phyloP scores from a whole-genome alignment of 2,113 vertebrate genomes.

The Strix uralensis region DNA sequence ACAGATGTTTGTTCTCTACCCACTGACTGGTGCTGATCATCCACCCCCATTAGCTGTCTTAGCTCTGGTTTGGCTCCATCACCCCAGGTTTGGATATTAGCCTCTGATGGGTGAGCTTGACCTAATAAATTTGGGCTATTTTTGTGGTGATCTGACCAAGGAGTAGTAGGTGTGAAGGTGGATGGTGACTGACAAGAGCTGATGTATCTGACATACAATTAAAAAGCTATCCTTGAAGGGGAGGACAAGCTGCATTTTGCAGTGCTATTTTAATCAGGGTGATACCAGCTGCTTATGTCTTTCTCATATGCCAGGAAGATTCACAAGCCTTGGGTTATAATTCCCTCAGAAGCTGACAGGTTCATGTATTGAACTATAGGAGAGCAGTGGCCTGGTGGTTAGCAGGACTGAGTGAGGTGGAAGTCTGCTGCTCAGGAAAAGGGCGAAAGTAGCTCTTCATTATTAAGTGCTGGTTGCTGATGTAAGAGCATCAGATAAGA shows the following conservation, averaged over 20 bases:
- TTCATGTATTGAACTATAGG: not conserved
- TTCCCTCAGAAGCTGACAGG: not conserved
- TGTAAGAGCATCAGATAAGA: not conserved
- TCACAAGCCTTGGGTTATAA: not conserved
- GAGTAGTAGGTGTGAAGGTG: not conserved
- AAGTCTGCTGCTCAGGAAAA: not conserved
- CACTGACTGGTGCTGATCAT: not conserved
- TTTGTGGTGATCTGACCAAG: not conserved
- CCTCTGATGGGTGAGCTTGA: not conserved
- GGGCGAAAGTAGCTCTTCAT: not conserved
- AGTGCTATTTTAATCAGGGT: not conserved
- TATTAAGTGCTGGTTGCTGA: not conserved
- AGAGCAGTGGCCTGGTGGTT: not conserved
- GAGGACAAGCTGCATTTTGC: not conserved
- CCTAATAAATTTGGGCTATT: not conserved
- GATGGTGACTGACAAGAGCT: not conserved
- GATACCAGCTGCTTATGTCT: not conserved
- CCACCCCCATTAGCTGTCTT: not conserved
- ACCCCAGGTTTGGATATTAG: not conserved
- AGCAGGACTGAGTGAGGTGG: not conserved
- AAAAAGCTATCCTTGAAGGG: not conserved
- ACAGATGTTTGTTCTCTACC: not conserved
- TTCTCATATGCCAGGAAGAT: not conserved
- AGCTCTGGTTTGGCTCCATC: not conserved
- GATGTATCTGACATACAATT: not conserved